Percentiles rank a stretch among this genome's conserved stretches.
Conservation (phyloP, 2,888 invertebrate species). For the Syrista parreyssii region DNA sequence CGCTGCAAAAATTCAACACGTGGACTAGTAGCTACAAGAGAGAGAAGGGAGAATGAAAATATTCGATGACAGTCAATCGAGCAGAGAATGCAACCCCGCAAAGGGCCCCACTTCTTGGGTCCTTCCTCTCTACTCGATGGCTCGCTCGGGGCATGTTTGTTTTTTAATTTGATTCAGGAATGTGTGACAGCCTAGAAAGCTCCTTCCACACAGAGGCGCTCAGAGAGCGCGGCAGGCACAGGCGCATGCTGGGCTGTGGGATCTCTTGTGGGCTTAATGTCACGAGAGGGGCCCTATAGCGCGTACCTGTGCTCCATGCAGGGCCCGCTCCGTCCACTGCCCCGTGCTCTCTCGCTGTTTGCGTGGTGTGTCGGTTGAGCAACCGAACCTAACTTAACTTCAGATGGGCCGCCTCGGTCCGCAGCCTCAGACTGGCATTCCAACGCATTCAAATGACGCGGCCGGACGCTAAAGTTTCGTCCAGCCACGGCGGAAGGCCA, state of each 20-base stretch:
- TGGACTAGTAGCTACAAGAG: neutral
- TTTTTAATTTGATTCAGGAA: slow-evolving; percentile 29
- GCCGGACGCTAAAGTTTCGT: slow-evolving; percentile 28
- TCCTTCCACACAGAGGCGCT: slow-evolving; percentile 17
- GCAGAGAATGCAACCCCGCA: neutral
- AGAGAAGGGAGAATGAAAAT: neutral
- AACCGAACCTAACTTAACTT: slow-evolving; percentile 44
- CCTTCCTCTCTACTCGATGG: neutral
- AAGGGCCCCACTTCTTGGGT: slow-evolving; percentile 29
- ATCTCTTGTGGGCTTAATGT: slow-evolving; percentile 1
- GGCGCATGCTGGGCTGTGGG: neutral
- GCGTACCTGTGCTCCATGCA: neutral
- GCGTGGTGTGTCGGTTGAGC: slow-evolving; percentile 40
- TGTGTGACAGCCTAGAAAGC: slow-evolving; percentile 25
- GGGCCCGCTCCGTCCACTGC: slow-evolving; percentile 6
- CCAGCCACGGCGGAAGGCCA: slow-evolving; percentile 34
- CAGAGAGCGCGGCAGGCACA: slow-evolving; percentile 1
- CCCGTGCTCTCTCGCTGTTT: slow-evolving; percentile 28
- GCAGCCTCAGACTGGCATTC: slow-evolving; percentile 36
- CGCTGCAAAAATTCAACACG: too few relatives aligned
- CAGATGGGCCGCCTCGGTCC: slow-evolving; percentile 39
- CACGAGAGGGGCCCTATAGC: slow-evolving; percentile 3
- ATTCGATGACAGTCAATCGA: neutral
- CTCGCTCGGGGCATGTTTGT: slow-evolving; percentile 18
- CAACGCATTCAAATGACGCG: slow-evolving; percentile 47